Conservation (phyloP, 2,113 vertebrate genomes). For the Ceyx melanurus region DNA sequence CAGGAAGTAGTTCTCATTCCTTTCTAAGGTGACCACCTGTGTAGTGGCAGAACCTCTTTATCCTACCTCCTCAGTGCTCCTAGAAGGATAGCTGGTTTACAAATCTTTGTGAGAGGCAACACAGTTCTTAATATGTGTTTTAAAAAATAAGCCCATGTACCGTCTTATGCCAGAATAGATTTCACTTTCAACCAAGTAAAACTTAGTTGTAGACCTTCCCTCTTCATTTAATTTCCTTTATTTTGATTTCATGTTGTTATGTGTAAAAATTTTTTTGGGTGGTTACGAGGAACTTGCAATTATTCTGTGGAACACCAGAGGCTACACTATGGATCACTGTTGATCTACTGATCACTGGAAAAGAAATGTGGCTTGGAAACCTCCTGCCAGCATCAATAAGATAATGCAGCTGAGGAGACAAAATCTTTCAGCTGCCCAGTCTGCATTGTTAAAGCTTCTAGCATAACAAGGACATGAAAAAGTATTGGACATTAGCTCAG, state of each 20-base stretch:
- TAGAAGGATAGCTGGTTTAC: not conserved
- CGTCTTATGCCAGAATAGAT: not conserved
- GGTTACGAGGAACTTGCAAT: not conserved
- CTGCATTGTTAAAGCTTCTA: not conserved
- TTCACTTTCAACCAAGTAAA: not conserved
- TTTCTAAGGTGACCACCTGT: not conserved
- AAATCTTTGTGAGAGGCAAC: not conserved
- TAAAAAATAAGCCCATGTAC: not conserved
- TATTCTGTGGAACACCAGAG: not conserved
- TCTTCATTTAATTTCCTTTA: not conserved
- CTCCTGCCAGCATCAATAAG: not conserved
- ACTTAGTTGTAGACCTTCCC: not conserved
- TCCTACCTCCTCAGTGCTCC: not conserved
- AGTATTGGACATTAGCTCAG: not conserved
- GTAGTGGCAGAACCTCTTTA: not conserved
- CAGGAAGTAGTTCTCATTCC: not conserved
- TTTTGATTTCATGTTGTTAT: not conserved
- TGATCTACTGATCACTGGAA: not conserved
- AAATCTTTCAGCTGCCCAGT: not conserved
- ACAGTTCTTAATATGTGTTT: not conserved
- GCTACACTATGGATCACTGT: not conserved
- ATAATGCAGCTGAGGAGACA: not conserved
- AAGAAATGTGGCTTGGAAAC: slow-evolving; percentile 12
- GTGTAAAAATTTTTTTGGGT: not conserved
- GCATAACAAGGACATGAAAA: not conserved